Evolutionary conservation across 2,888 invertebrate species (phyloP), one percentile per base, ranked within the genome.

Genomic region (Drosophila antonietae): DNA sequence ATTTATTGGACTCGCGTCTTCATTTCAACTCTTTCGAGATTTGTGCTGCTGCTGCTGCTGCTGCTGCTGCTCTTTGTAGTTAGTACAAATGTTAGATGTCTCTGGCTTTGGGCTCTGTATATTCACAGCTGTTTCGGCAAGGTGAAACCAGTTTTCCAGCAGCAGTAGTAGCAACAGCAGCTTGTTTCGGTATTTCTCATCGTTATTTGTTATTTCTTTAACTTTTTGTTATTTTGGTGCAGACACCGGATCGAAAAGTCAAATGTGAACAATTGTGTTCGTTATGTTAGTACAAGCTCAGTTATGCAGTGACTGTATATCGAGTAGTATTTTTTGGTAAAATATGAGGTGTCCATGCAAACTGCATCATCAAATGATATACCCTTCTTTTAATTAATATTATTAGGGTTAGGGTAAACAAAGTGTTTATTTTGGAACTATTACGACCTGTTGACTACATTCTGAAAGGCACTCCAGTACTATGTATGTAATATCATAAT

Each of bases 91-190:
- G 39, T 61, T 69, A 70, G 65, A 75, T 33, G 51, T 47, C 53
- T 76, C 60, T 52, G 31, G 31, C 51, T 49, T 23, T 9, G 46
- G 39, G 62, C 64, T 59, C 51, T 10, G 31, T 55, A 72, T 78
- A 64, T 59, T 73, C 72, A 71, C 89, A 88, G 87, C 84, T 87
- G 89, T 81, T 84, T 55, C 56, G 18, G 4, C n/a, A 9, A 70
- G 64, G 67, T 47, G 47, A 86, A 83, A 88, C 88, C 88, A 78
- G 83, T 83, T 88, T 83, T 41, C 31, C 49, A 51, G 49, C 49
- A 12, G 49, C 44, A 28, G 31, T 52, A 31, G 31, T 52, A 41
- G 46, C 63, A 28, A 20, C 52, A 31, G 31, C 56, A 41, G 46
- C 63, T 67, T 61, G 28, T 56, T 62, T 63, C 56, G 55, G 35